Percentiles rank a stretch among this genome's conserved stretches.
phyloP scores from a whole-genome alignment of 2,113 vertebrate genomes.

The Numenius arquata region DNA sequence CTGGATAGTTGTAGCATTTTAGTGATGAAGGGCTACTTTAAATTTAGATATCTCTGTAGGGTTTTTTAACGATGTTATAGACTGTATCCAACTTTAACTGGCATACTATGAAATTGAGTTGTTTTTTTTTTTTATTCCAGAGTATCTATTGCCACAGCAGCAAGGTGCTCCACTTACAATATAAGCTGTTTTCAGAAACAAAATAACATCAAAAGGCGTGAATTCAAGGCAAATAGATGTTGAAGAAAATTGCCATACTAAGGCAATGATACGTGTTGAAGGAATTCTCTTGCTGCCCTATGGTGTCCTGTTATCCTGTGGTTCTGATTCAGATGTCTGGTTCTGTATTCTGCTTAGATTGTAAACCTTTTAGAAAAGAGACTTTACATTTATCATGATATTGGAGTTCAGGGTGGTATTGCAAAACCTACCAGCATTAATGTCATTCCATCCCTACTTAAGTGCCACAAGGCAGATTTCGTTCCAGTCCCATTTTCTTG shows the following conservation, averaged over 20 bases:
- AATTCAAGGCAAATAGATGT: neutral
- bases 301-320: neutral
- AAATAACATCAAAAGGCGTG: neutral
- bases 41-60: neutral
- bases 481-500: neutral
- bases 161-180: neutral
- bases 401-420: neutral
- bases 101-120: neutral
- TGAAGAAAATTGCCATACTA: neutral
- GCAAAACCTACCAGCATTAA: neutral
- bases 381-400: neutral
- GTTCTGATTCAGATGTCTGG: neutral
- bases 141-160: neutral
- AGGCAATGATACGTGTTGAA: neutral
- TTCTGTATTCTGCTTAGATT: neutral
- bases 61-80: neutral
- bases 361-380: neutral
- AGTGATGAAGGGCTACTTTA: neutral
- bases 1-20: neutral
- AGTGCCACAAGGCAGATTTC: neutral
- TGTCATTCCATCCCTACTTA: neutral
- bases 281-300: neutral
- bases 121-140: neutral
- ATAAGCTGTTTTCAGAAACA: neutral
- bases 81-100: neutral